phyloP scores from a whole-genome alignment of 2,888 invertebrate species.

The Cryptocephalus primarius region DNA sequence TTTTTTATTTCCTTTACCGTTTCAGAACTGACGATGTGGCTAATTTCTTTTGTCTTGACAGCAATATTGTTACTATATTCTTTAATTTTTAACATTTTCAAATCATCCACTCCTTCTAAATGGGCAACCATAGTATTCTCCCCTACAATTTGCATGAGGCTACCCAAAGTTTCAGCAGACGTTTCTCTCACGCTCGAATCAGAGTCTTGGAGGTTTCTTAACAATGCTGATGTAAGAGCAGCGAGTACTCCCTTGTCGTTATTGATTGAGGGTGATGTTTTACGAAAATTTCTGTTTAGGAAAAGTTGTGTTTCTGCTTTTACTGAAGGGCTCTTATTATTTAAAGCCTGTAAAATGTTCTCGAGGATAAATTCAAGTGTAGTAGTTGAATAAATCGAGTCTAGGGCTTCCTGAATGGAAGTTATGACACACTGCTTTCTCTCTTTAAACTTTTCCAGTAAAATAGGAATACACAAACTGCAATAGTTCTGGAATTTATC shows the following conservation, averaged over 20 bases:
- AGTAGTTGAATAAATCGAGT: slow-evolving; percentile 76
- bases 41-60: too few species aligned
- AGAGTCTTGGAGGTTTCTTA: slow-evolving; percentile 69
- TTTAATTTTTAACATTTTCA: slow-evolving; percentile 90
- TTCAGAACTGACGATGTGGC: slow-evolving; percentile 69
- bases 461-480: slow-evolving; percentile 57
- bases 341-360: slow-evolving; percentile 73
- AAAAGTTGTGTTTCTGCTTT: slow-evolving; percentile 81
- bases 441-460: slow-evolving; percentile 95
- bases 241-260: slow-evolving; percentile 90
- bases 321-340: slow-evolving; percentile 84
- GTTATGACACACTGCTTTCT: slow-evolving; percentile 86
- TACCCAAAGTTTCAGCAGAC: slow-evolving; percentile 87
- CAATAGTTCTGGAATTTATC: slow-evolving; percentile 82
- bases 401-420: slow-evolving; percentile 80
- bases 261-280: slow-evolving; percentile 67
- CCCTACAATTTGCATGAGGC: slow-evolving; percentile 85
- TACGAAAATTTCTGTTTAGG: slow-evolving; percentile 70
- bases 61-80: too few species aligned
- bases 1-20: slow-evolving; percentile 52
- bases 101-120: slow-evolving; percentile 75
- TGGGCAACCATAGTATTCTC: slow-evolving; percentile 83
- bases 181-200: slow-evolving; percentile 88
- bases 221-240: slow-evolving; percentile 60
- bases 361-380: slow-evolving; percentile 76